A percentile compares a stretch with the other conserved stretches of the same genome.
phyloP scores from a whole-genome alignment of 2,113 vertebrate genomes.

The Bubo bubo region DNA sequence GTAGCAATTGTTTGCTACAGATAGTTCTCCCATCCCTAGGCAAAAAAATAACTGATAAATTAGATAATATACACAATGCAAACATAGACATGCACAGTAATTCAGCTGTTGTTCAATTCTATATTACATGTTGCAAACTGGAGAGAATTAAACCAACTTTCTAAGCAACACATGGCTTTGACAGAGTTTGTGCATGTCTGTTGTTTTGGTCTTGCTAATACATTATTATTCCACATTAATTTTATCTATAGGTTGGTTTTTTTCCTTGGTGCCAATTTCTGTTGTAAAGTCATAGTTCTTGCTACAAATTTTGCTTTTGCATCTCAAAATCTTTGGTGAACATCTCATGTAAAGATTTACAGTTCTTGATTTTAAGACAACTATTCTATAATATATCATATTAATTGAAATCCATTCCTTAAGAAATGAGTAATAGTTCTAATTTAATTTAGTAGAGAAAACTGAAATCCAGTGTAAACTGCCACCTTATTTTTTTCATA shows the following conservation, averaged over 20 bases:
- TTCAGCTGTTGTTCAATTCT: background rate
- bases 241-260: background rate
- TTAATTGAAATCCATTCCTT: background rate
- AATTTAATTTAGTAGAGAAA: background rate
- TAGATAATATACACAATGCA: background rate
- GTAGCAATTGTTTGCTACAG: background rate
- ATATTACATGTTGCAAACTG: background rate
- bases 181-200: background rate
- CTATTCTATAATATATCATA: background rate
- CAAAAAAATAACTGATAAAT: background rate
- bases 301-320: background rate
- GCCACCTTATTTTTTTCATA: background rate
- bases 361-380: background rate
- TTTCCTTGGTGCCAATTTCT: background rate
- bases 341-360: background rate
- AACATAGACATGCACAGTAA: background rate
- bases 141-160: conserved; percentile 24
- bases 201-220: background rate
- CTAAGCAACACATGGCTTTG: background rate
- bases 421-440: background rate
- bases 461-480: background rate
- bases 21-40: background rate
- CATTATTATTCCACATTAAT: background rate
- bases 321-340: background rate
- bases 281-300: background rate